These are phyloP conservation scores for Arctopsyche grandis DNA, from an alignment of 1,140 invertebrate species.

Conservation along the genomic window DNA sequence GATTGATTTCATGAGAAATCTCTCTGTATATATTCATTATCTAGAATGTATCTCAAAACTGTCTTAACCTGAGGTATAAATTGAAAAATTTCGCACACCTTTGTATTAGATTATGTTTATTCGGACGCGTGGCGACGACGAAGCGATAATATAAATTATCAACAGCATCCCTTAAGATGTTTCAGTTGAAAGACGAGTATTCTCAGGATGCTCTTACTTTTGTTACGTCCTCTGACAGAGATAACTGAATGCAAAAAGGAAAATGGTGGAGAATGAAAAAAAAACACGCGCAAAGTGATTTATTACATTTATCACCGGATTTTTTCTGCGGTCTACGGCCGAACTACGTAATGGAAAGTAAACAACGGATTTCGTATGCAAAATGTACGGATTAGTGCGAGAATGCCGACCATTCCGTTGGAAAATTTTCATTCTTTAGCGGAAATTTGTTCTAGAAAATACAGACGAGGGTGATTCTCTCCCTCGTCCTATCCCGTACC, in stretches of 20 bases:
- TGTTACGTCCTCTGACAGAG: constrained; percentile 12
- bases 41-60: too few species aligned
- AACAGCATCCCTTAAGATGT: neutral
- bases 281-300: constrained; percentile 4
- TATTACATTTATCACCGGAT: constrained; percentile 15
- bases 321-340: neutral
- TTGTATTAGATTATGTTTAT: neutral
- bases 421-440: constrained; percentile 6
- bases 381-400: constrained; percentile 9
- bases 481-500: neutral
- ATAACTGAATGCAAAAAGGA: neutral
- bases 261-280: neutral
- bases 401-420: neutral
- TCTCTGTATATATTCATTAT: too few species aligned
- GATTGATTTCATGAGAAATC: too few species aligned
- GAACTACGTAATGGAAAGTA: constrained; percentile 12
- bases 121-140: neutral
- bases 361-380: constrained; percentile 21
- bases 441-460: constrained; percentile 7
- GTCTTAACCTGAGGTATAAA: too few species aligned
- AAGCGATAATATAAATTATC: constrained; percentile 7
- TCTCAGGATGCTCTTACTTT: constrained; percentile 12
- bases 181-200: neutral
- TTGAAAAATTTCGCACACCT: too few species aligned
- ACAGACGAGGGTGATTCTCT: neutral